Conservation (phyloP, 2,113 vertebrate genomes). For the Micronisus gabar region DNA sequence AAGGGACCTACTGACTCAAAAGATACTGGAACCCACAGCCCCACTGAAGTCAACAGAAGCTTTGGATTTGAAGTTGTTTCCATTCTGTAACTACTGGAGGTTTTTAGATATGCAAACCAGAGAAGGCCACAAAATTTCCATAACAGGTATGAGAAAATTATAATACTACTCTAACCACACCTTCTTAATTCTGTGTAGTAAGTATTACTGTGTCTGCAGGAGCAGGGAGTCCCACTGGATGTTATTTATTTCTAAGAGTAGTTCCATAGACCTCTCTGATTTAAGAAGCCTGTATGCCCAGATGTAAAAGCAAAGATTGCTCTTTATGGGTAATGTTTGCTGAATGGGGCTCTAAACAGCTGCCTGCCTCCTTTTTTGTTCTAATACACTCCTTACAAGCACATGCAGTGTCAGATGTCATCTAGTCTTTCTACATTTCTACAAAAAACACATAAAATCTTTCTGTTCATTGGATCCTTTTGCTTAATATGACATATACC, state of each 20-base stretch:
- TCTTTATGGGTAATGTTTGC: not conserved
- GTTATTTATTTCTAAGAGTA: not conserved
- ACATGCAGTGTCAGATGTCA: not conserved
- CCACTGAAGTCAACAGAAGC: not conserved
- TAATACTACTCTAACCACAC: not conserved
- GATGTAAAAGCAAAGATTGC: not conserved
- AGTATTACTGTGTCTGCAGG: not conserved
- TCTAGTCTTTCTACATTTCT: not conserved
- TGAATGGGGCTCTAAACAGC: not conserved
- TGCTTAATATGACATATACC: not conserved
- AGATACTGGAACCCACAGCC: not conserved
- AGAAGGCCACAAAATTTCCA: not conserved
- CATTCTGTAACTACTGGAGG: not conserved
- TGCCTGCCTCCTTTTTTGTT: not conserved
- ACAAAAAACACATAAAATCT: not conserved
- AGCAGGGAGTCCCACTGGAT: not conserved
- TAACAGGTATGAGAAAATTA: not conserved
- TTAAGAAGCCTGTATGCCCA: not conserved
- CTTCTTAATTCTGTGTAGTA: not conserved
- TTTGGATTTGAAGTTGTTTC: not conserved
- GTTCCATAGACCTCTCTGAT: not conserved
- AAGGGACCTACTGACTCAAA: not conserved
- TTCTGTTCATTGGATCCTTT: not conserved
- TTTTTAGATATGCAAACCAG: not conserved
- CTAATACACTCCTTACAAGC: not conserved